These are phyloP conservation scores for Phallusia fumigata DNA, from an alignment of 23 tunicate species.

Conservation along the genomic window DNA sequence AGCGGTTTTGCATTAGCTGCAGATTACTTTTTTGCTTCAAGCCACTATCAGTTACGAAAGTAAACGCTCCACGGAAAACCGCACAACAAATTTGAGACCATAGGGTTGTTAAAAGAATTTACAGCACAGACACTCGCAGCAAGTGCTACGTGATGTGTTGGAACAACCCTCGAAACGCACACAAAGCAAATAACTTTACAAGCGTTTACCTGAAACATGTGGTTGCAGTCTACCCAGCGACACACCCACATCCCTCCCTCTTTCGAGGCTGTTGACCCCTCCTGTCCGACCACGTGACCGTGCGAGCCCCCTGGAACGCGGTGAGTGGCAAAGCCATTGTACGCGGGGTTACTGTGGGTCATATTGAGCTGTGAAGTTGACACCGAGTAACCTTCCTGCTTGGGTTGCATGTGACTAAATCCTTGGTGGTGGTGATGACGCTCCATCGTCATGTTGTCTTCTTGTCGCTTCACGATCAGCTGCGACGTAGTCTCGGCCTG, in stretches of 20 bases:
- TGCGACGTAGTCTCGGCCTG: slow-evolving; percentile 5
- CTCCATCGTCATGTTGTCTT: slow-evolving; percentile 22
- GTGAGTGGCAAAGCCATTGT: background rate
- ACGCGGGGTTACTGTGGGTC: slow-evolving; percentile 11
- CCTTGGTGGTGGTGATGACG: background rate
- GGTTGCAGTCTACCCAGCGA: slow-evolving; percentile 80
- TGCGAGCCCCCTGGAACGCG: background rate
- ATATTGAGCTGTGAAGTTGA: background rate
- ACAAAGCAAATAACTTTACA: too few species aligned
- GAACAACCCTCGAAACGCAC: too few species aligned
- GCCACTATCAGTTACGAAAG: too few species aligned
- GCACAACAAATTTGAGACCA: too few species aligned
- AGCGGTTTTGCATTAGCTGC: too few species aligned
- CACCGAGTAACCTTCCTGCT: slow-evolving; percentile 5
- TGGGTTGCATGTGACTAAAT: slow-evolving; percentile 3
- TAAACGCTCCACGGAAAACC: too few species aligned
- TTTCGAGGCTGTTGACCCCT: slow-evolving; percentile 7
- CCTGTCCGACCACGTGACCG: background rate
- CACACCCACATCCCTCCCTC: slow-evolving; percentile 71
- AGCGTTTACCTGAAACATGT: slow-evolving; percentile 53
- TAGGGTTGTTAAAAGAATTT: too few species aligned
- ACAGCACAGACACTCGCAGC: too few species aligned
- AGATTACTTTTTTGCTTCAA: too few species aligned
- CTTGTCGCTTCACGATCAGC: slow-evolving; percentile 29
- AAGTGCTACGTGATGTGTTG: too few species aligned